phyloP scores from a whole-genome alignment of 1,140 invertebrate species.

The Panagrolaimus sp. region DNA sequence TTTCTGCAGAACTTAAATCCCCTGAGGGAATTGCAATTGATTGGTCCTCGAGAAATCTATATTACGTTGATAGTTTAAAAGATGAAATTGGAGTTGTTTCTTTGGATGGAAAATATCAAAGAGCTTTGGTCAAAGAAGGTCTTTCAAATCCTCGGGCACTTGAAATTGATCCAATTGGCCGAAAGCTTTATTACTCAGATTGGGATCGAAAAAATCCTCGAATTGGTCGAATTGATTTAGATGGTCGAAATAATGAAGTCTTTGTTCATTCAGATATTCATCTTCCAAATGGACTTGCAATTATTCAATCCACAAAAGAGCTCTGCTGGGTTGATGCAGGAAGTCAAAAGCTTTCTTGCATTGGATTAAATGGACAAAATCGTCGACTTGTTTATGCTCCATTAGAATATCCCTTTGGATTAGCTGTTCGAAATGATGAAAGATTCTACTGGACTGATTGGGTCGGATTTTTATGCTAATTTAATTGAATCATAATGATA shows the following conservation, averaged over 20 bases:
- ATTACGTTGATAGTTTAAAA: conserved; percentile 88
- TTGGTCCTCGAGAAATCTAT: conserved; percentile 82
- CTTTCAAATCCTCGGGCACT: conserved; percentile 86
- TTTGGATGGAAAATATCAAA: conserved; percentile 69
- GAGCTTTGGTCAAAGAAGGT: conserved; percentile 72
- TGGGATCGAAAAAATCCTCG: conserved; percentile 86
- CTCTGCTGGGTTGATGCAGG: conserved; percentile 94
- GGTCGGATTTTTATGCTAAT: no score
- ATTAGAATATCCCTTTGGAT: conserved; percentile 81
- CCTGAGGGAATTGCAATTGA: conserved; percentile 89
- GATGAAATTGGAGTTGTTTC: conserved; percentile 79
- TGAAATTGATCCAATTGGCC: conserved; percentile 79
- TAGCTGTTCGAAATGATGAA: conserved; percentile 69
- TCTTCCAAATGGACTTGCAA: conserved; percentile 68
- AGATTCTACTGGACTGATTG: conserved; percentile 94
- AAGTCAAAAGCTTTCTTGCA: conserved; percentile 64
- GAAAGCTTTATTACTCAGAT: conserved; percentile 94
- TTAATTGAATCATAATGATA: no score
- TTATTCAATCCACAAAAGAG: conserved; percentile 75
- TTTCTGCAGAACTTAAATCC: conserved; percentile 36
- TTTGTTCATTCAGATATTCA: conserved; percentile 65
- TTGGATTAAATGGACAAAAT: conserved; percentile 69
- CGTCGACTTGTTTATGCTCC: conserved; percentile 69
- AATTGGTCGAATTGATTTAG: conserved; percentile 86
- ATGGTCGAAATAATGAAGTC: conserved; percentile 72